Base-by-base conservation (phyloP, 2,797 vertebrate species). In the Crypturellus tataupa region DNA sequence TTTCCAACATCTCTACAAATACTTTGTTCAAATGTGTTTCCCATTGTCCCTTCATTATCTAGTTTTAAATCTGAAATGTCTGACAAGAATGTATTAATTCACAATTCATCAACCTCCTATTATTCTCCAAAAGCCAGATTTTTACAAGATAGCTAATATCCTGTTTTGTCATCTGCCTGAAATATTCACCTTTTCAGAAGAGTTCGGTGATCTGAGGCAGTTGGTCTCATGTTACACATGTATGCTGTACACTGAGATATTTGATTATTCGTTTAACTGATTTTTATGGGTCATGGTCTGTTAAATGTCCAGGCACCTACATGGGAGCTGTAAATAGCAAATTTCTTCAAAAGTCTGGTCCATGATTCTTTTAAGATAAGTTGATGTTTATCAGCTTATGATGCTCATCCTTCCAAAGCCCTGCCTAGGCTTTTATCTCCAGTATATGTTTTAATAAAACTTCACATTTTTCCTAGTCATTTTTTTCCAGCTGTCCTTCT, bases 321-420 rank as follows among this genome's bases (percentile, higher is more conserved):
- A 86, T 37, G 6, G 16, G 7, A 89, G 53, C 37, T 78, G 40
- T 62, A 92, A 82, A 49, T 55, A 68, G 14, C 15, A 24, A 4
- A 3, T 49, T 65, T 8, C 3, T 89, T 65, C 24, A 65, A 58
- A 90, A 75, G 8, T 75, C 37, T 14, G 1, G 5, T 56, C 35
- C 27, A 47, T 69, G 39, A 40, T 55, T 81, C 21, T 85, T 83
- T 90, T 64, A 11, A 35, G 10, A 56, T 39, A 47, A 73, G 56
- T 55, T 75, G 47, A 77, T 86, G 5, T 56, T 78, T 85, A 62
- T 56, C 37, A 39, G 37, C 37, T 39, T 39, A 39, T 39, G 37
- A 80, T 88, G 62, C 14, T 89, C 79, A 90, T 80, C 47, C 68
- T 90, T 85, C 73, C 42, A 51, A 63, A 49, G 42, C 83, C n/a